Conservation (phyloP, 1,140 invertebrate species). For the Bombus haemorrhoidalis region DNA sequence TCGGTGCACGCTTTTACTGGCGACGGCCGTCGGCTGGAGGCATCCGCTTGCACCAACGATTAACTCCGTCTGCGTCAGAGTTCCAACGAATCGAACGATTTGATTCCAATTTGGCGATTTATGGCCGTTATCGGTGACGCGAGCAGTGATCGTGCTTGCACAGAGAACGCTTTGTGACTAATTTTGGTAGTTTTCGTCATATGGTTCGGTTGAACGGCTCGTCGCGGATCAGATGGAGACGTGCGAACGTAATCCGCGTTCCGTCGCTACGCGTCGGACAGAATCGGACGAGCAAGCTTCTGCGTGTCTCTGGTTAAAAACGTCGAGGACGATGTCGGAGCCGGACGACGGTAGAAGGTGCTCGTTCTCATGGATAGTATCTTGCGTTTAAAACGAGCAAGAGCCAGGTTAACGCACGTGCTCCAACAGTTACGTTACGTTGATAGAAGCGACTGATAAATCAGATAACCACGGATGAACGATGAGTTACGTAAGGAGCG, state of each 20-base stretch:
- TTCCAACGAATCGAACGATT: background rate
- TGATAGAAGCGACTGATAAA: slow-evolving; percentile 29
- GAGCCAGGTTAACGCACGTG: background rate
- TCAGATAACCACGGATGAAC: slow-evolving; percentile 26
- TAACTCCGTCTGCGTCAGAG: background rate
- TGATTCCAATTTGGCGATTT: no score
- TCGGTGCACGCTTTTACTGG: background rate
- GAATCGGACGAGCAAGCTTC: no score
- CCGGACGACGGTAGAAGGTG: background rate
- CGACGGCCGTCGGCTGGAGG: slow-evolving; percentile 14
- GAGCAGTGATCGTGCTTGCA: background rate
- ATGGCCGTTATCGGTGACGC: background rate
- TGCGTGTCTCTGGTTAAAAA: background rate
- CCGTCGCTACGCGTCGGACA: slow-evolving; percentile 18
- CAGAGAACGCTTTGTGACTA: background rate
- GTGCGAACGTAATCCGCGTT: background rate
- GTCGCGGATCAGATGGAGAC: background rate
- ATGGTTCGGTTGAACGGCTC: background rate
- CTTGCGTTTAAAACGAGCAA: background rate
- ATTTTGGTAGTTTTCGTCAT: background rate
- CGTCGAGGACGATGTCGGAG: background rate
- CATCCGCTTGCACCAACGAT: background rate
- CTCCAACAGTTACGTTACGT: background rate
- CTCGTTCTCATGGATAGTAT: slow-evolving; percentile 10
- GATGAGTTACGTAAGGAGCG: slow-evolving; percentile 47